A percentile compares a stretch with the other conserved stretches of the same genome.
Evolutionary conservation across 2,888 invertebrate species (phyloP).

Genomic region (Aspidiotus destructor): DNA sequence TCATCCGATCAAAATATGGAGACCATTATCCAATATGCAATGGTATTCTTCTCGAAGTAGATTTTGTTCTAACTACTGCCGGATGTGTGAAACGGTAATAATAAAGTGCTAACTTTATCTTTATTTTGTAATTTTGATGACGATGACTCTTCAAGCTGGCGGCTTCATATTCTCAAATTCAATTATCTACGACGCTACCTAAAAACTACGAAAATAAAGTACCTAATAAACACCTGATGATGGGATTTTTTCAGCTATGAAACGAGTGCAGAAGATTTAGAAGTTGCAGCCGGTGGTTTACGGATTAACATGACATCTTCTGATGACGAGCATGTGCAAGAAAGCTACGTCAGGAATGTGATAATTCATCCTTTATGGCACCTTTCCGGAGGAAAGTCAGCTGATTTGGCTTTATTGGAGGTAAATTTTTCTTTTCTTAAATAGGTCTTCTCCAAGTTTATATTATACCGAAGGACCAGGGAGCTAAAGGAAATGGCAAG

Average conservation of each 20-base stretch:
- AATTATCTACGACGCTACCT: too few relatives aligned
- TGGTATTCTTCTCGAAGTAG: neutral
- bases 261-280: neutral
- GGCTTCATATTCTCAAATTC: too few relatives aligned
- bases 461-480: neutral
- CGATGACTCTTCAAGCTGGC: too few relatives aligned
- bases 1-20: conserved; percentile 3
- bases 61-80: conserved; percentile 3
- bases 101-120: too few relatives aligned
- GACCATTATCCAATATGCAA: neutral
- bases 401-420: neutral
- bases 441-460: neutral
- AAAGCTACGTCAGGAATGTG: neutral
- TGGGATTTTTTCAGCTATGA: neutral
- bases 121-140: too few relatives aligned
- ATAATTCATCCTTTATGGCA: neutral
- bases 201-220: too few relatives aligned
- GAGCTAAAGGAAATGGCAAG: too few relatives aligned
- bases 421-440: neutral
- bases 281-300: neutral
- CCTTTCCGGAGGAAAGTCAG: neutral
- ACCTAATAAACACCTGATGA: too few relatives aligned
- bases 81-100: conserved; percentile 5
- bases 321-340: neutral
- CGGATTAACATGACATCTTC: neutral